phyloP scores from a whole-genome alignment of 2,113 vertebrate genomes.

The Ptychochromis oligacanthus region DNA sequence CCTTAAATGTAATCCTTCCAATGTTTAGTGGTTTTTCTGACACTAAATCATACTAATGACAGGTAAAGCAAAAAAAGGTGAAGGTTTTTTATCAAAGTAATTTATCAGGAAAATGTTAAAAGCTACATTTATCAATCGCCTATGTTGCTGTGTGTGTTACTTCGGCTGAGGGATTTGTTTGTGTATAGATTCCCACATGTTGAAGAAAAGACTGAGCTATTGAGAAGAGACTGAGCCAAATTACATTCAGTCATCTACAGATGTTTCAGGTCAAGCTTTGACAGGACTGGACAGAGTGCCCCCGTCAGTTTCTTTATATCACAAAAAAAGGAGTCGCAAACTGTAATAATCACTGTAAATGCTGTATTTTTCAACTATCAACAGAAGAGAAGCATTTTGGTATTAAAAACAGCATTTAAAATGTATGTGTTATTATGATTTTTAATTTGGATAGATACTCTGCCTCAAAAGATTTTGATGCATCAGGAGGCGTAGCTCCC shows the following conservation, averaged over 20 bases:
- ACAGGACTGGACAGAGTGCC: neutral
- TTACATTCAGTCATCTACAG: neutral
- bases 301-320: neutral
- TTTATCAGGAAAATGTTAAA: neutral
- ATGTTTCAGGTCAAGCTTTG: neutral
- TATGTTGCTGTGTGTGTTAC: neutral
- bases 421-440: too few species aligned
- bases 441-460: too few species aligned
- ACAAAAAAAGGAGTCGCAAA: neutral
- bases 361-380: neutral
- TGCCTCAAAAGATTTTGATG: neutral
- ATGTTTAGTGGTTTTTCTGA: too few species aligned
- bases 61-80: neutral
- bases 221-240: neutral
- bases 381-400: neutral
- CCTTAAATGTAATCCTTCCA: too few species aligned
- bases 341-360: neutral
- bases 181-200: neutral
- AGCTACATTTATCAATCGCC: neutral
- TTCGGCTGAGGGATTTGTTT: neutral
- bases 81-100: fast-evolving
- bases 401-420: neutral
- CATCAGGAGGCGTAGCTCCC: neutral
- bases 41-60: neutral
- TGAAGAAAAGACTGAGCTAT: neutral